Percentiles rank a stretch among this genome's conserved stretches.
Conservation (phyloP, 2,113 vertebrate genomes). For the Guaruba guarouba region DNA sequence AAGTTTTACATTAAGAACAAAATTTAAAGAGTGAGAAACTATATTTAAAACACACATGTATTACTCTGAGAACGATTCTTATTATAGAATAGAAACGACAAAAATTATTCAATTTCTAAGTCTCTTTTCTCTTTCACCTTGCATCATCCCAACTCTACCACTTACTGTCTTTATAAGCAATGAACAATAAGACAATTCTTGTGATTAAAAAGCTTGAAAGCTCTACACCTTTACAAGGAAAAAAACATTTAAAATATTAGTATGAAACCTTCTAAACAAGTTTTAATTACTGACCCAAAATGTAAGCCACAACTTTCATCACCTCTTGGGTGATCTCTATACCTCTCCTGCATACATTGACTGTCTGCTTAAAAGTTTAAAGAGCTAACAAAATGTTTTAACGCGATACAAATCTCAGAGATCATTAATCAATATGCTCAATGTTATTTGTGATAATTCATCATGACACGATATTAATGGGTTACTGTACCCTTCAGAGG, state of each 20-base stretch:
- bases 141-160: not conserved
- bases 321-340: slow-evolving; percentile 47
- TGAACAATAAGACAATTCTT: not conserved
- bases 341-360: slow-evolving; percentile 49
- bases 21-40: not conserved
- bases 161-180: not conserved
- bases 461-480: slow-evolving; percentile 95
- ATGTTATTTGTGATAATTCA: slow-evolving; percentile 96
- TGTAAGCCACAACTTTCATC: not conserved
- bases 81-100: not conserved
- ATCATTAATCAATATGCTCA: slow-evolving; percentile 93
- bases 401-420: slow-evolving; percentile 85
- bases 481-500: slow-evolving; percentile 91
- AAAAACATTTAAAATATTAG: not conserved
- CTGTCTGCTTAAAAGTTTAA: slow-evolving; percentile 81
- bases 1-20: not conserved
- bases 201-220: not conserved
- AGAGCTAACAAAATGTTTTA: slow-evolving; percentile 88
- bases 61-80: not conserved
- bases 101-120: not conserved
- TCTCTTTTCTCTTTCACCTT: not conserved
- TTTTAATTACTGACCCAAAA: slow-evolving; percentile 55
- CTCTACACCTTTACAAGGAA: not conserved
- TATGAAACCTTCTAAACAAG: not conserved
- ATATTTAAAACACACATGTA: not conserved